phyloP scores from a whole-genome alignment of 2,888 invertebrate species.

The Conops quadrifasciatus region DNA sequence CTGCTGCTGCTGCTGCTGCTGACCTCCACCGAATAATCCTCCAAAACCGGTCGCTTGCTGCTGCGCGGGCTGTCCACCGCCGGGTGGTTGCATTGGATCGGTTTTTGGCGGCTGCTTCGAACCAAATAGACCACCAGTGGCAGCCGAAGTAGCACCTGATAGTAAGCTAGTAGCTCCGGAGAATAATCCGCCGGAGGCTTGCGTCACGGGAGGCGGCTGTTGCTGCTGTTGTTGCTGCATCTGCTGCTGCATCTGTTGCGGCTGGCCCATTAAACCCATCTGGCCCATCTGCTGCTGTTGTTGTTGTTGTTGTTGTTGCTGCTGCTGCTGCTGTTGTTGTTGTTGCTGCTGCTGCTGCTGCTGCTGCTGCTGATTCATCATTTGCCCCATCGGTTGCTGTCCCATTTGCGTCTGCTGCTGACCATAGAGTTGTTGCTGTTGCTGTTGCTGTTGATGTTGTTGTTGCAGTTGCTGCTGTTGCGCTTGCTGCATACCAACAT shows the following conservation, averaged over 20 bases:
- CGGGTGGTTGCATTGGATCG: conserved; percentile 68
- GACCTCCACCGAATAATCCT: conserved; percentile 53
- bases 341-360: conserved; percentile 42
- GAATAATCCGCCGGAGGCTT: conserved; percentile 63
- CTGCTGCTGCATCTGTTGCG: conserved; percentile 52
- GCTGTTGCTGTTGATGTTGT: conserved; percentile 51
- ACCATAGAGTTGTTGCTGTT: conserved; percentile 43
- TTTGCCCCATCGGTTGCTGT: conserved; percentile 42
- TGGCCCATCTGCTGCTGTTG: conserved; percentile 54
- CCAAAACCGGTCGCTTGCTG: conserved; percentile 61
- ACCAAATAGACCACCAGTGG: conserved; percentile 66
- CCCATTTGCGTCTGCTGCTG: conserved; percentile 49
- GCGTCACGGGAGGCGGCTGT: conserved; percentile 61
- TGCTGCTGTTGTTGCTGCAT: conserved; percentile 54
- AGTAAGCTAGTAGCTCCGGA: conserved; percentile 65
- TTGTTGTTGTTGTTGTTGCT: conserved; percentile 41
- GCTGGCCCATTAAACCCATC: conserved; percentile 47
- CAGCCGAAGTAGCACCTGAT: conserved; percentile 66
- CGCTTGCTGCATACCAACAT: conserved; percentile 63
- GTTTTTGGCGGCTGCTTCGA: conserved; percentile 65
- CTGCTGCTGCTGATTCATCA: conserved; percentile 42
- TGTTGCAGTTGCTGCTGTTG: conserved; percentile 59
- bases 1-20: conserved; percentile 62
- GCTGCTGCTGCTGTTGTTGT: conserved; percentile 40
- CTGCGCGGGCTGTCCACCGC: conserved; percentile 63